Evolutionary conservation across 2,888 invertebrate species (phyloP).

Genomic region (Leucoma salicis): DNA sequence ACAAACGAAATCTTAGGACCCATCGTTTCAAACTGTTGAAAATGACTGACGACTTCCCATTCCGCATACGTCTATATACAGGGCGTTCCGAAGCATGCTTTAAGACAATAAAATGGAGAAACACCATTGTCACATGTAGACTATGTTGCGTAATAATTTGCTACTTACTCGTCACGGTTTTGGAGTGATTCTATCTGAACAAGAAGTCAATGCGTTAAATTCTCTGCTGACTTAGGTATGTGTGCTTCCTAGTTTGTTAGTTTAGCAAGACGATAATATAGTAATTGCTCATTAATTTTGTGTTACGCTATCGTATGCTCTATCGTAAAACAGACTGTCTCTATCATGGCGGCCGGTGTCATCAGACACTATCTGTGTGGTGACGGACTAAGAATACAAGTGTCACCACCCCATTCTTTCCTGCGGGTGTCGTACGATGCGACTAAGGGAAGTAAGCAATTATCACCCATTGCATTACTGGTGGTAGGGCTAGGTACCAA

Average conservation of each 20-base stretch:
- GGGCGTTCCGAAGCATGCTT: slow-evolving; percentile 65
- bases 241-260: background rate
- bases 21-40: slow-evolving; percentile 50
- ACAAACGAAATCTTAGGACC: slow-evolving; percentile 40
- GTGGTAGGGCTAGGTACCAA: too few relatives aligned
- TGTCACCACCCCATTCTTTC: too few relatives aligned
- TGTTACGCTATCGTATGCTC: too few relatives aligned
- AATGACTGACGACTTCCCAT: slow-evolving; percentile 53
- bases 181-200: slow-evolving; percentile 50
- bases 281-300: too few relatives aligned
- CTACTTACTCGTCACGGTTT: slow-evolving; percentile 45
- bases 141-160: slow-evolving; percentile 55
- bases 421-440: too few relatives aligned
- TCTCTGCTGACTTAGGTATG: slow-evolving; percentile 27
- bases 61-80: slow-evolving; percentile 66
- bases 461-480: too few relatives aligned
- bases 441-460: too few relatives aligned
- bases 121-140: slow-evolving; percentile 57
- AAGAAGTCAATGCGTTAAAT: slow-evolving; percentile 43
- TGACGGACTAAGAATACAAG: too few relatives aligned
- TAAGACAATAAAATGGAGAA: slow-evolving; percentile 75
- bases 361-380: too few relatives aligned
- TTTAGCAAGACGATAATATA: too few relatives aligned
- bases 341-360: too few relatives aligned
- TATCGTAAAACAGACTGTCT: too few relatives aligned